Percentiles rank a stretch among this genome's conserved stretches.
These are phyloP conservation scores for Apodemia mormo DNA, from an alignment of 2,888 invertebrate species.

Conservation along the genomic window DNA sequence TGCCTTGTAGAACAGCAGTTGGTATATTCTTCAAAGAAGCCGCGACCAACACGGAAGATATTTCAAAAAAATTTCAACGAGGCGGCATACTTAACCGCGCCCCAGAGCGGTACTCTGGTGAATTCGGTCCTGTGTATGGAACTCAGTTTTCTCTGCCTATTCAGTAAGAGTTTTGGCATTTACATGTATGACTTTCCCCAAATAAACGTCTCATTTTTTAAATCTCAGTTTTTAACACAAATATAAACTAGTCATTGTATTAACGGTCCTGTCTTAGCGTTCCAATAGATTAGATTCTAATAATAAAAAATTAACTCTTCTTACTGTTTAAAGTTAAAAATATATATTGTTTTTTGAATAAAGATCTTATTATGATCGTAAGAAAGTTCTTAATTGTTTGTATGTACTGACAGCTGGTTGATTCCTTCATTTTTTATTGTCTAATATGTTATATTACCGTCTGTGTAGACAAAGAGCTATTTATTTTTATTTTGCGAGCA, in stretches of 20 bases:
- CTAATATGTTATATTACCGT: conserved; percentile 15
- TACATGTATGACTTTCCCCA: too few species aligned
- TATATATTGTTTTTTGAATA: not conserved
- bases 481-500: not conserved
- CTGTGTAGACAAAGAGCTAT: conserved; percentile 27
- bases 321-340: conserved; percentile 8
- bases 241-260: conserved; percentile 14
- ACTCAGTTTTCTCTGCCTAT: not conserved
- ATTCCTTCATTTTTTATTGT: conserved; percentile 16
- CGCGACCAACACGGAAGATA: too few species aligned
- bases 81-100: too few species aligned
- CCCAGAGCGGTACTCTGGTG: too few species aligned
- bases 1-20: too few species aligned
- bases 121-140: too few species aligned
- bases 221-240: not conserved
- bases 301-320: conserved; percentile 17
- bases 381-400: conserved; percentile 6
- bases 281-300: conserved; percentile 3
- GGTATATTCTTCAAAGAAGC: too few species aligned
- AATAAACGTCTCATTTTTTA: not conserved
- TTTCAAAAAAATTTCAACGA: too few species aligned
- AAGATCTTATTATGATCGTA: not conserved
- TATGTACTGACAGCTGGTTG: conserved; percentile 7
- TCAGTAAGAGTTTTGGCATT: too few species aligned
- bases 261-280: conserved; percentile 12